Evolutionary conservation across 2,797 vertebrate species (phyloP), one percentile per base, ranked within the genome.

Genomic region (Anguilla marmorata): DNA sequence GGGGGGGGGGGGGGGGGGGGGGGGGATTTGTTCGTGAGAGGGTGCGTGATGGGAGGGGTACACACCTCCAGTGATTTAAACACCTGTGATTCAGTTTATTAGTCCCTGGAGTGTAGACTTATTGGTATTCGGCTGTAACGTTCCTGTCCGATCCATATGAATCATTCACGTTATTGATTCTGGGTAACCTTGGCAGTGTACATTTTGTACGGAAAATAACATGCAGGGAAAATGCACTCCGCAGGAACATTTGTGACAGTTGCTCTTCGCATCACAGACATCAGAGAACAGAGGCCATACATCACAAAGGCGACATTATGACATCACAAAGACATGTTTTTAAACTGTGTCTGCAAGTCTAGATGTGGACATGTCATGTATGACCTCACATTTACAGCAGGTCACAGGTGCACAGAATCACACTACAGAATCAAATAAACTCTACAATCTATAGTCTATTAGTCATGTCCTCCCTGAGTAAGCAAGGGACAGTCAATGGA

Each of bases 111-210:
- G 74, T 41, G 37, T 79, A 79, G 21, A 45, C 14, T 41, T 30
- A 3, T 79, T 79, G 74, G 74, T 79, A 79, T 79, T 37, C 74
- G 6, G 16, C 30, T 19, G 12, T 79, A 37, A 79, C 37, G 74
- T 45, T 79, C 24, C 60, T 69, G 58, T 45, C 58, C 33, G 76
- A 72, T 74, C 69, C 63, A 76, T 85, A 88, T 88, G 63, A 88
- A 85, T 85, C 33, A 85, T 88, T 88, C 50, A 88, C 50, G 21
- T 11, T 56, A 85, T 88, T 76, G 83, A 88, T 85, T 88, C 60
- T 58, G 21, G n/a, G 30, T 69, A 85, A 85, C 82, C 87, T 85
- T 88, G 82, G 50, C 80, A 79, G 74, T 21, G 37, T 74, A 33
- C 33, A 21, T 45, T 79, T 37, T 45, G 33, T 45, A 79, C 4